Base-by-base conservation (phyloP, 1,140 invertebrate species). In the Drosophila kurseongensis region DNA sequence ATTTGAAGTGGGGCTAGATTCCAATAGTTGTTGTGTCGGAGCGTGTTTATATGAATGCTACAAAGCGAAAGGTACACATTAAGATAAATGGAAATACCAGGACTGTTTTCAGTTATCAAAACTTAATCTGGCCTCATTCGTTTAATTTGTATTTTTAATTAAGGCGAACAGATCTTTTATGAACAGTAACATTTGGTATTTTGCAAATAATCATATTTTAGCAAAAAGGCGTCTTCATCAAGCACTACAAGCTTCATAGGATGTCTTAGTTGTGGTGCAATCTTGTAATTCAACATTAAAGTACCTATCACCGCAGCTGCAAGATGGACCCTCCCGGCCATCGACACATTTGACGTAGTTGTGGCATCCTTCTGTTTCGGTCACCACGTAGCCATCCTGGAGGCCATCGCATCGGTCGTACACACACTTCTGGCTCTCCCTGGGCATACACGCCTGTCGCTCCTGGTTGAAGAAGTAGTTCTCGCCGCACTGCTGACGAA, bases 401-500 rank as follows among this genome's bases (percentile, higher is more conserved):
- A 72, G 76, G 18, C 90, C 90, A 48, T 91, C 90, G 36, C 90
- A 91, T 7, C 90, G 85, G 75, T 91, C 82, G 9, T 72, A 69
- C 0, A 4, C 14, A n/a, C 90, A 91, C 45, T 63, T 75, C 7
- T 78, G 61, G 13, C 23, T 48, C 0, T 29, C 29, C 0, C 58
- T 62, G 1, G 41, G 44, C 23, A 58, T 40, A 29, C 90, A 91
- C 0, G 27, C 59, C 65, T 80, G 47, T 1, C 63, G 47, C 0
- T 66, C 61, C 42, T 56, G 41, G 55, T 86, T 85, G 40, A 91
- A 91, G 60, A 91, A 91, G 23, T 40, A 41, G 0, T 55, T 47
- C 0, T 32, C 0, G 1, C 56, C 18, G 48, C 90, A 90, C 42
- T 88, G 79, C 0, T 56, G 55, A 48, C 57, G 78, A 0, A 6